Conservation (phyloP, 2,113 vertebrate genomes). For the Sceloporus undulatus region DNA sequence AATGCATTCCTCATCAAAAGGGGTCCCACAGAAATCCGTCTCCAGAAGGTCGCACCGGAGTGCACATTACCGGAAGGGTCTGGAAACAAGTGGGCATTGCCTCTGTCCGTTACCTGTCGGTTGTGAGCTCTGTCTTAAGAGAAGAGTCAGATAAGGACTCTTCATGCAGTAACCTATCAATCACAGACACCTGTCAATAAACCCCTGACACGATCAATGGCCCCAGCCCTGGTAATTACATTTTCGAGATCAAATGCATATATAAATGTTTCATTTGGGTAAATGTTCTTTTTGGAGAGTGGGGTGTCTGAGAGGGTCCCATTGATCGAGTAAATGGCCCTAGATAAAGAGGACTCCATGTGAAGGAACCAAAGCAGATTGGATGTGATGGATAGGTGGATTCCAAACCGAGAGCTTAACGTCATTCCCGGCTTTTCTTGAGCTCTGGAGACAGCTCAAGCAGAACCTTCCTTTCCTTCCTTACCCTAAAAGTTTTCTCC, state of each 20-base stretch:
- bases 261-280: conserved; percentile 66
- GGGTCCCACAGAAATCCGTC: background rate
- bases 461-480: accelerated
- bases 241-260: conserved; percentile 66
- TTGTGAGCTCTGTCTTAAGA: background rate
- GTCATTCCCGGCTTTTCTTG: background rate
- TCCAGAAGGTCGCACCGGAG: too few species aligned
- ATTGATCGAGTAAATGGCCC: conserved; percentile 5
- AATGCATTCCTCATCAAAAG: conserved; percentile 19
- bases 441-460: background rate
- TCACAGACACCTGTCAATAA: conserved; percentile 59
- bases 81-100: background rate
- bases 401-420: background rate
- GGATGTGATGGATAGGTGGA: background rate
- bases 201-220: conserved; percentile 50
- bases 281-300: conserved; percentile 30
- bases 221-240: conserved; percentile 59
- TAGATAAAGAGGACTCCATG: background rate
- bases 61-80: background rate
- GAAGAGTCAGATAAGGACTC: conserved; percentile 48
- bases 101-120: conserved; percentile 9
- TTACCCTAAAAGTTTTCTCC: too few species aligned
- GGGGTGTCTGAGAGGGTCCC: conserved; percentile 27
- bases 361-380: background rate
- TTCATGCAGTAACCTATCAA: conserved; percentile 17